Evolutionary conservation across 2,113 vertebrate genomes (phyloP).

Genomic region (Ictalurus furcatus): DNA sequence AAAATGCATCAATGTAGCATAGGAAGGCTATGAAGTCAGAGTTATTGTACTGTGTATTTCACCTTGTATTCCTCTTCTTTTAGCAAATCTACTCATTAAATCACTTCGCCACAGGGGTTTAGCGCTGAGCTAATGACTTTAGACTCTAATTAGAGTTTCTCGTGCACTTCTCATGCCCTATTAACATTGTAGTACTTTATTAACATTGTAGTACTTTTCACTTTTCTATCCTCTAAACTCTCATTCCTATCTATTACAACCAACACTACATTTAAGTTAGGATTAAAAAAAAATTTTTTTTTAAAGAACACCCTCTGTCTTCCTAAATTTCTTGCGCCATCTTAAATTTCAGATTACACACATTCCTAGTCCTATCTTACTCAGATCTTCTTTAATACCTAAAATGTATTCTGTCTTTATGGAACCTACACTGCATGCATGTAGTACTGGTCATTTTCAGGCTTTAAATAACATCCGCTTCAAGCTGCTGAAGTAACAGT

Average conservation of each 20-base stretch:
- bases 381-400: background rate
- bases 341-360: no score
- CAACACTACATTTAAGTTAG: background rate
- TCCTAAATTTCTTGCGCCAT: background rate
- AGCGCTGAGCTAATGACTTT: constrained; percentile 27
- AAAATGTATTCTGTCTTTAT: background rate
- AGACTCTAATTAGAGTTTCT: constrained; percentile 17
- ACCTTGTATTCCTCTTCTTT: background rate
- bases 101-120: constrained; percentile 31
- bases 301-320: background rate
- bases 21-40: background rate
- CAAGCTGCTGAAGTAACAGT: background rate
- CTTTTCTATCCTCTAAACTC: background rate
- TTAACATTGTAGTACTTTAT: background rate
- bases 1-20: background rate
- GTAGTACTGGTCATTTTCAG: background rate
- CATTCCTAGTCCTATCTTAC: background rate
- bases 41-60: background rate
- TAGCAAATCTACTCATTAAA: constrained; percentile 24
- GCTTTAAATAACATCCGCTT: background rate
- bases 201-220: background rate
- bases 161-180: background rate
- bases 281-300: background rate
- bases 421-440: background rate
- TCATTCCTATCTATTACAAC: background rate